A percentile compares a stretch with the other conserved stretches of the same genome.
Conservation (phyloP, 2,888 invertebrate species). For the Lysandra coridon region DNA sequence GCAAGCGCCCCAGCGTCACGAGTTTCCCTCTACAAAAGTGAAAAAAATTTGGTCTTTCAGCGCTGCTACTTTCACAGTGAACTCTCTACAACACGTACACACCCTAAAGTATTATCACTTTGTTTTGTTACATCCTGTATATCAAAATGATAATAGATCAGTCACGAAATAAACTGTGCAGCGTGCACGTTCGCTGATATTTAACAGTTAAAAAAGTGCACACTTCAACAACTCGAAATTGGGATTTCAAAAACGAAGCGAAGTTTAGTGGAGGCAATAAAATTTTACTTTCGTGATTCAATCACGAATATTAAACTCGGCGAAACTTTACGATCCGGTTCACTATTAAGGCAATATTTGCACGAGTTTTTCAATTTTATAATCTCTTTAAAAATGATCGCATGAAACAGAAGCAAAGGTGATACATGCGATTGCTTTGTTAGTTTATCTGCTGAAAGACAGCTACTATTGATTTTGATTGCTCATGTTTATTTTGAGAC, state of each 20-base stretch:
- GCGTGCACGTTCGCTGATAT: not conserved
- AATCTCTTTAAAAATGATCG: not conserved
- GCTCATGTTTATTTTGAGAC: not conserved
- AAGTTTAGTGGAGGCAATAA: conserved; percentile 12
- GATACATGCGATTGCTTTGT: not conserved
- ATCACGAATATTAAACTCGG: conserved; percentile 21
- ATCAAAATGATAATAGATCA: not conserved
- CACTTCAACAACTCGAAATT: conserved; percentile 18
- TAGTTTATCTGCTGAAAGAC: not conserved
- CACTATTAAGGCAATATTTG: conserved; percentile 1
- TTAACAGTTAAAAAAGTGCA: conserved; percentile 12
- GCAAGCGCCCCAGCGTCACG: too few species aligned
- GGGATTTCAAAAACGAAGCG: conserved; percentile 15
- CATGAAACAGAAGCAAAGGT: not conserved
- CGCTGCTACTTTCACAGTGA: too few species aligned
- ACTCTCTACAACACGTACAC: too few species aligned
- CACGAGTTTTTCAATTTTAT: not conserved
- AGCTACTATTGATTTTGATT: not conserved
- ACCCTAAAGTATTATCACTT: too few species aligned
- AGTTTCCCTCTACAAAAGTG: too few species aligned
- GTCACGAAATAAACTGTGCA: not conserved
- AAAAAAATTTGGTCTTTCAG: too few species aligned
- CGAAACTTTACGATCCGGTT: conserved; percentile 5
- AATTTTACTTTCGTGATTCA: conserved; percentile 18
- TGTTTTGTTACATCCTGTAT: too few species aligned